Evolutionary conservation across 2,888 invertebrate genomes (phyloP).

Genomic region (Drosophila yooni): DNA sequence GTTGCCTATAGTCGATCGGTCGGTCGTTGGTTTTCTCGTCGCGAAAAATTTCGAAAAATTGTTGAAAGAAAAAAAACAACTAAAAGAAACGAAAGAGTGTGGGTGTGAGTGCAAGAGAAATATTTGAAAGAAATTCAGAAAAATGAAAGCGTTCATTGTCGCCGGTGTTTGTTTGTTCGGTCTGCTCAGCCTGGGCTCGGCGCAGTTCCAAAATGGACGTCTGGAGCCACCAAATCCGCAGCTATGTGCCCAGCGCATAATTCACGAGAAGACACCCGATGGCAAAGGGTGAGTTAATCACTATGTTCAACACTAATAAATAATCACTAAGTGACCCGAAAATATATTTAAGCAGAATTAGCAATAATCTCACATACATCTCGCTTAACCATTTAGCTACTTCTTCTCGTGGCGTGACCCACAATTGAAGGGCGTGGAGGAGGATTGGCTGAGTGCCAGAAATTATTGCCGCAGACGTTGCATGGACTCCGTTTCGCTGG

Average conservation of each 20-base stretch:
- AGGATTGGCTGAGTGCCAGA: slow-evolving; percentile 93
- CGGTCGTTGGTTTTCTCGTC: slow-evolving; percentile 46
- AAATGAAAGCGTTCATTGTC: slow-evolving; percentile 84
- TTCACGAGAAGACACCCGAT: slow-evolving; percentile 90
- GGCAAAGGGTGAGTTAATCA: slow-evolving; percentile 87
- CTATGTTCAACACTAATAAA: too few relatives aligned
- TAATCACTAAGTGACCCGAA: not conserved
- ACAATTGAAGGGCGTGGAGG: slow-evolving; percentile 89
- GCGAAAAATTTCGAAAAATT: slow-evolving; percentile 30
- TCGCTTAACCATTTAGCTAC: slow-evolving; percentile 87
- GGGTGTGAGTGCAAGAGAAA: slow-evolving; percentile 50
- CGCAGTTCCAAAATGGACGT: slow-evolving; percentile 91
- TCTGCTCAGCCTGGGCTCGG: slow-evolving; percentile 84
- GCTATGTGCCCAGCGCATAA: slow-evolving; percentile 90
- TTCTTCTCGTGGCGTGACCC: slow-evolving; percentile 95
- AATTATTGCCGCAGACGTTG: slow-evolving; percentile 95
- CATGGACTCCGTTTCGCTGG: slow-evolving; percentile 95
- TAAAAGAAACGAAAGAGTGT: slow-evolving; percentile 71
- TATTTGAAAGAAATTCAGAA: slow-evolving; percentile 35
- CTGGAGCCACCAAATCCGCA: slow-evolving; percentile 92
- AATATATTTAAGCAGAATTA: not conserved
- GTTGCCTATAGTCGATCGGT: slow-evolving; percentile 65
- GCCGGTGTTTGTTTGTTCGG: slow-evolving; percentile 85
- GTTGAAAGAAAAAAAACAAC: not conserved
- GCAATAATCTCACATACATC: not conserved